phyloP scores from a whole-genome alignment of 2,888 invertebrate species.

The Callimorpha dominula region DNA sequence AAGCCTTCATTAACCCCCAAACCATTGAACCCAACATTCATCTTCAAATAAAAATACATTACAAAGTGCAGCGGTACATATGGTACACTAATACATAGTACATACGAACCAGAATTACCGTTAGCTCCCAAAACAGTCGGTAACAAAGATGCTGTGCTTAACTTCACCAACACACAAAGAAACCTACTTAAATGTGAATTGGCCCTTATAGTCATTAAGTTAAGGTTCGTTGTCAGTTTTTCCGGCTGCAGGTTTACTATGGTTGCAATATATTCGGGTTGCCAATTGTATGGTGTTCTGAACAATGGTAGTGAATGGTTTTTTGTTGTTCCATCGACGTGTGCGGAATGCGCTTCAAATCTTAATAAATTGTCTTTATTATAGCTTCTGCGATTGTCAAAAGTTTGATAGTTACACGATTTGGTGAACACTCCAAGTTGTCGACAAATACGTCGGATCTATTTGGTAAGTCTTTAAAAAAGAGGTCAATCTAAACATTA shows the following conservation, averaged over 20 bases:
- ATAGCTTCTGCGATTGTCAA: conserved; percentile 25
- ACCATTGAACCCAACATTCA: conserved; percentile 12
- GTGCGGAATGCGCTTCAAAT: conserved; percentile 43
- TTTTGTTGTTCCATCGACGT: conserved; percentile 37
- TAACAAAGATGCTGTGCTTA: conserved; percentile 74
- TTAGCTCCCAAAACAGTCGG: conserved; percentile 66
- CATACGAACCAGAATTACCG: conserved; percentile 74
- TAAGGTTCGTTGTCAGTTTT: conserved; percentile 32
- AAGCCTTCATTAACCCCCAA: not conserved
- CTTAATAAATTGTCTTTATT: conserved; percentile 44
- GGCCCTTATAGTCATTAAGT: conserved; percentile 19
- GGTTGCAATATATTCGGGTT: conserved; percentile 55
- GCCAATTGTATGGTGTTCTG: conserved; percentile 54
- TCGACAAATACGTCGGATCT: no score
- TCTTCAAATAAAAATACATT: conserved; percentile 35
- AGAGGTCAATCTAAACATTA: no score
- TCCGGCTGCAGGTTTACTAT: not conserved
- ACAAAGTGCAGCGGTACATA: conserved; percentile 24
- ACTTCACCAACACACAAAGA: conserved; percentile 21
- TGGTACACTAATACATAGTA: conserved; percentile 40
- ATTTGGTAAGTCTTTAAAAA: no score
- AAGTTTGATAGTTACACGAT: not conserved
- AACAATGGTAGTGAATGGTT: conserved; percentile 64
- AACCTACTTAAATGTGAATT: conserved; percentile 5
- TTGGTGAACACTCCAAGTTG: not conserved